These are phyloP conservation scores for Sciurus vulgaris DNA, from an alignment of 2,797 vertebrate species.

Conservation along the genomic window DNA sequence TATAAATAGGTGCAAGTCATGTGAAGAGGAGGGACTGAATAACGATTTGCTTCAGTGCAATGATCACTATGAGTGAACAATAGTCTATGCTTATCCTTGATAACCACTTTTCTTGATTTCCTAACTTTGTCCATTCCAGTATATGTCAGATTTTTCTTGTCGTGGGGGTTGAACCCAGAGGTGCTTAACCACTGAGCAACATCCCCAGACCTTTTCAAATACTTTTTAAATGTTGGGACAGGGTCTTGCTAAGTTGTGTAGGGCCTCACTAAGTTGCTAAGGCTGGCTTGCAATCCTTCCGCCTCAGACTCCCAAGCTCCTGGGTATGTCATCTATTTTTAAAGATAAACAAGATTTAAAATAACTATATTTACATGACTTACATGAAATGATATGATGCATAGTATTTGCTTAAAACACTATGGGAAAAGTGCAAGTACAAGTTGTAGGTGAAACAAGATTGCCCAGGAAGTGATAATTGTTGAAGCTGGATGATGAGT, in stretches of 20 bases:
- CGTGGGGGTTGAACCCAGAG: too few species aligned
- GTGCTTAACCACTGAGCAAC: too few species aligned
- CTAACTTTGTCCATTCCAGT: conserved; percentile 3
- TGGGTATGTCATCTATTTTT: neutral
- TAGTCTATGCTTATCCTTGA: neutral
- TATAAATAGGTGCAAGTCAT: neutral
- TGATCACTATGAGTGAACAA: neutral
- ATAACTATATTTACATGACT: neutral
- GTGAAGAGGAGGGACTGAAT: neutral
- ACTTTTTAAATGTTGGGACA: too few species aligned
- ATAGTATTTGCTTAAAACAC: conserved; percentile 14
- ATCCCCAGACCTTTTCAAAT: too few species aligned
- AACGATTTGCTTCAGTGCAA: neutral
- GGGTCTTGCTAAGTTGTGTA: too few species aligned
- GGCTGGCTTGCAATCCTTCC: too few species aligned
- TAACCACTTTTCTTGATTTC: neutral
- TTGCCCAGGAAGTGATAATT: neutral
- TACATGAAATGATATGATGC: neutral
- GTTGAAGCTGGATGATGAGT: neutral
- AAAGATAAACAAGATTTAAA: conserved; percentile 26
- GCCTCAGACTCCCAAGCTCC: too few species aligned
- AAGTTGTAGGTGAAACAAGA: conserved; percentile 36
- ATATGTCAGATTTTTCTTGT: neutral
- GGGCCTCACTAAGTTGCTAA: too few species aligned
- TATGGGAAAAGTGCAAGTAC: neutral